Percentiles rank a stretch among this genome's conserved stretches.
phyloP scores from a whole-genome alignment of 2,888 invertebrate species.

The Tetragonula carbonaria region DNA sequence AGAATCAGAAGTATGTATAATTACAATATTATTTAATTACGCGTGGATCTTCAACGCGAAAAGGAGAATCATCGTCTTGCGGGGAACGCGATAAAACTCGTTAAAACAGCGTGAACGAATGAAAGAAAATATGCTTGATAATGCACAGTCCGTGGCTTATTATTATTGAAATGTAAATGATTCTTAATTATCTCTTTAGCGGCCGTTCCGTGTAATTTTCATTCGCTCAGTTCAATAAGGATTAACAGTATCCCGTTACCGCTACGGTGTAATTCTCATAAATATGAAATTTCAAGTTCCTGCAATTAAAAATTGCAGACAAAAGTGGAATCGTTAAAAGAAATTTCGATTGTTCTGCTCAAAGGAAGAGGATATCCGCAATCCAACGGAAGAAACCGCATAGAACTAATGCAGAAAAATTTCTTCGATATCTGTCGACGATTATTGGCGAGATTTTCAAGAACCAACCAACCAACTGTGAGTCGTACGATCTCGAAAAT shows the following conservation, averaged over 20 bases:
- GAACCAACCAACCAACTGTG: not conserved
- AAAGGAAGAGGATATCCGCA: not conserved
- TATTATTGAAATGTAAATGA: slow-evolving; percentile 1
- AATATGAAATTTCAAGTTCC: slow-evolving; percentile 1
- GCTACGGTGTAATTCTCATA: not conserved
- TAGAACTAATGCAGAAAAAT: not conserved
- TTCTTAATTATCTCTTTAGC: slow-evolving; percentile 3
- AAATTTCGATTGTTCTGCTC: not conserved
- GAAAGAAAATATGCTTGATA: not conserved
- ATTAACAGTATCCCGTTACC: slow-evolving; percentile 8
- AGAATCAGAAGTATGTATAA: not conserved
- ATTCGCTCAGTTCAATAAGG: not conserved
- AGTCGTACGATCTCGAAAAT: too few relatives aligned
- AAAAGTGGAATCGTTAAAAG: not conserved
- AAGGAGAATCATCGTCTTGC: not conserved
- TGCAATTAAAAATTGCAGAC: not conserved
- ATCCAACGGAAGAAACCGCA: not conserved
- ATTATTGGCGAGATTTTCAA: not conserved
- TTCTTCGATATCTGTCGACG: not conserved
- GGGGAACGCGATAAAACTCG: not conserved
- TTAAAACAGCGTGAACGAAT: not conserved
- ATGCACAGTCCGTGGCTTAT: not conserved
- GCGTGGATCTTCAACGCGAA: not conserved
- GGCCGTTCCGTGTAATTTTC: not conserved
- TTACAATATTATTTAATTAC: not conserved